Conservation (phyloP, 2,888 invertebrate genomes). For the Helobdella robusta region DNA sequence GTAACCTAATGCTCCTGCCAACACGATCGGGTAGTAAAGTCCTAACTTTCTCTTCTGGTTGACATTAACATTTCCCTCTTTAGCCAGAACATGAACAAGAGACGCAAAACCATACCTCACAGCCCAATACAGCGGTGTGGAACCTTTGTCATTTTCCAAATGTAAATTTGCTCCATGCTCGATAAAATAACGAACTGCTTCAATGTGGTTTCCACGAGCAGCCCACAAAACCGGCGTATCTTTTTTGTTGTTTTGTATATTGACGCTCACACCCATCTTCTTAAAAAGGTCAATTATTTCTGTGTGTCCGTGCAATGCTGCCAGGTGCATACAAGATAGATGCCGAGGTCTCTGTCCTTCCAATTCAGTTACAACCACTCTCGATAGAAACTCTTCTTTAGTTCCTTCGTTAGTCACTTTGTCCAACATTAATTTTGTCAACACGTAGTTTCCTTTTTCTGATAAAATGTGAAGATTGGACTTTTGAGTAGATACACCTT, state of each 20-base stretch:
- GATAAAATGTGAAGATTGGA: conserved; percentile 42
- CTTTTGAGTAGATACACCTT: conserved; percentile 35
- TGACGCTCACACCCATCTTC: conserved; percentile 27
- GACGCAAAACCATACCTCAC: conserved; percentile 42
- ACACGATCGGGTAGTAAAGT: conserved; percentile 43
- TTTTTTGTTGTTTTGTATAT: conserved; percentile 38
- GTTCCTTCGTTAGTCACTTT: conserved; percentile 5
- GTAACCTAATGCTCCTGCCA: conserved; percentile 44
- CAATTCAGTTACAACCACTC: conserved; percentile 36
- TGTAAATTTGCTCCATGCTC: conserved; percentile 37
- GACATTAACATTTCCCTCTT: conserved; percentile 41
- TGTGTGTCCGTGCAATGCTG: conserved; percentile 35
- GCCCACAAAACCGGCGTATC: conserved; percentile 48
- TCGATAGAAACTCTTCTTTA: conserved; percentile 15
- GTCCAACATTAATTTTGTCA: conserved; percentile 29
- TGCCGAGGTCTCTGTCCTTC: conserved; percentile 42
- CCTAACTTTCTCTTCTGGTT: conserved; percentile 41
- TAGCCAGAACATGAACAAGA: conserved; percentile 39
- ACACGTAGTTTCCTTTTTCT: conserved; percentile 37
- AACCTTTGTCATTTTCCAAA: conserved; percentile 44
- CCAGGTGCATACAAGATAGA: conserved; percentile 35
- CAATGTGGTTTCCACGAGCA: conserved; percentile 41
- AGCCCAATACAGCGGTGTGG: conserved; percentile 47
- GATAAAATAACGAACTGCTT: conserved; percentile 31
- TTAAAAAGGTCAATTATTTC: conserved; percentile 30